Evolutionary conservation across 2,797 vertebrate species (phyloP).

Genomic region (Anabas testudineus): DNA sequence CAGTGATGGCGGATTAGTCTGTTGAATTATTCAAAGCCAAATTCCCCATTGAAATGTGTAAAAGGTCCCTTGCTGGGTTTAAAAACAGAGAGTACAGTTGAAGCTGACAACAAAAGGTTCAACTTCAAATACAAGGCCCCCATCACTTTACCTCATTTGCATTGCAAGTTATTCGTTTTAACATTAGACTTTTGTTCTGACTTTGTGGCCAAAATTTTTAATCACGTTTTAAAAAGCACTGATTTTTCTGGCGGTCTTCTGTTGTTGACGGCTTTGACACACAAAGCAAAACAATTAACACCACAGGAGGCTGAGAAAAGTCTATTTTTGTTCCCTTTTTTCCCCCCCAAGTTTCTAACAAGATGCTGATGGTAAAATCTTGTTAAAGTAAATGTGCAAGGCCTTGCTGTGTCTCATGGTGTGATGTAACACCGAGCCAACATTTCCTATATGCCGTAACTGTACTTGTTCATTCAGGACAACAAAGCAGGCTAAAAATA

Average conservation of each 20-base stretch:
- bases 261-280: slow-evolving; percentile 69
- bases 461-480: slow-evolving; percentile 44
- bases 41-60: slow-evolving; percentile 85
- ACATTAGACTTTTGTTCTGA: slow-evolving; percentile 74
- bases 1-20: slow-evolving; percentile 80
- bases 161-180: slow-evolving; percentile 80
- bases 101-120: slow-evolving; percentile 84
- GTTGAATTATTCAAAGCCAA: slow-evolving; percentile 86
- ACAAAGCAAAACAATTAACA: slow-evolving; percentile 78
- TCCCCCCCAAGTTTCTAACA: slow-evolving; percentile 35
- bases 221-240: slow-evolving; percentile 65
- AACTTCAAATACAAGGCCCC: slow-evolving; percentile 80
- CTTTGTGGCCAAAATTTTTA: slow-evolving; percentile 66
- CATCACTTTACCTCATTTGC: slow-evolving; percentile 80
- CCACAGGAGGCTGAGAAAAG: slow-evolving; percentile 57
- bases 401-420: slow-evolving; percentile 48
- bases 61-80: slow-evolving; percentile 84
- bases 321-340: slow-evolving; percentile 52
- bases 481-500: slow-evolving; percentile 37
- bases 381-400: slow-evolving; percentile 57
- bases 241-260: slow-evolving; percentile 62
- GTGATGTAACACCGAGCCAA: slow-evolving; percentile 78
- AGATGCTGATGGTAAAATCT: slow-evolving; percentile 67
- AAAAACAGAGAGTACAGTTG: slow-evolving; percentile 83
- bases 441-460: slow-evolving; percentile 51